Evolutionary conservation across 2,797 vertebrate species (phyloP), one percentile per base, ranked within the genome.

Genomic region (Silurus lanzhouensis): DNA sequence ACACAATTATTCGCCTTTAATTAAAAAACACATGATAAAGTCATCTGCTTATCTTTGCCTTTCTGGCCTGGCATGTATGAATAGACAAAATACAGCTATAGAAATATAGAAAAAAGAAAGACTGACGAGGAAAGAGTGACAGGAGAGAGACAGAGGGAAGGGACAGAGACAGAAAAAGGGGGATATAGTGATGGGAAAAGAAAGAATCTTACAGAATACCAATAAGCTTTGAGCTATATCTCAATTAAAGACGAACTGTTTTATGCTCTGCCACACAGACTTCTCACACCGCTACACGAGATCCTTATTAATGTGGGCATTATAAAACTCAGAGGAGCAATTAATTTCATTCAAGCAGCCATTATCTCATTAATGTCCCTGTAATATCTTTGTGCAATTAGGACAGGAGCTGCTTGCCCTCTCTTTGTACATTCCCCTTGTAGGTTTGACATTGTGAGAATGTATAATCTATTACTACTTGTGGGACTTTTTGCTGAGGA

Each of bases 221-320:
- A 87, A 89, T 87, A 77, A 87, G 87, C 85, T 80, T 67, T 27
- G 14, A 80, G 87, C 83, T 46, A 87, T 76, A 81, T 76, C 67
- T 80, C 44, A 64, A 67, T 83, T 75, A 19, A 75, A 81, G 67
- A 68, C 44, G 44, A 58, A 60, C 63, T 81, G 60, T 68, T 84
- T 64, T 84, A 55, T 79, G 81, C n/a, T 6, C 64, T 71, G 74
- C 75, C 63, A 78, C 81, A 78, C 79, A 55, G 58, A 74, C 44
- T 70, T 17, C 22, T 68, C 38, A 55, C 44, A 83, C 64, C n/a
- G 27, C 22, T 72, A 64, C 76, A 82, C 61, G 72, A 68, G 52
- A 74, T 76, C 52, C 63, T 52, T 75, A 79, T 68, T 64, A 87
- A 72, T 82, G 83, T 38, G 52, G 58, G 48, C 58, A 67, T 68